A percentile compares a stretch with the other conserved stretches of the same genome.
Evolutionary conservation across 2,113 vertebrate species (phyloP).

Genomic region (chimpanzee (Pan troglodytes)): NHGRI_mPanTro3-v2.1_pri NC_086015.1:151194501-151195000

Average conservation of each 20-base stretch:
- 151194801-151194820: not conserved
- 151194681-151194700: not conserved
- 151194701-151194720: not conserved
- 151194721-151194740: not conserved
- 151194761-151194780: not conserved
- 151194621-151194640: slow-evolving; percentile 14
- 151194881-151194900: not conserved
- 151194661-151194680: not conserved
- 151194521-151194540: not conserved
- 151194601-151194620: not conserved
- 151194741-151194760: not conserved
- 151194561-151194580: not conserved
- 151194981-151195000: not conserved
- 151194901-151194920: not conserved
- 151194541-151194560: not conserved
- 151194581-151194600: not conserved
- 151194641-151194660: not conserved
- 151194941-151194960: not conserved
- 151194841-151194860: not conserved
- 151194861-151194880: not conserved
- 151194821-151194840: not conserved
- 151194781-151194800: not conserved
- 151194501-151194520: not conserved
- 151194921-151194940: not conserved
- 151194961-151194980: not conserved